A percentile compares a stretch with the other conserved stretches of the same genome.
Evolutionary conservation across 64 coral and sea anemone genomes (phyloP).

Genomic region (Catalaphyllia jardinei): DNA sequence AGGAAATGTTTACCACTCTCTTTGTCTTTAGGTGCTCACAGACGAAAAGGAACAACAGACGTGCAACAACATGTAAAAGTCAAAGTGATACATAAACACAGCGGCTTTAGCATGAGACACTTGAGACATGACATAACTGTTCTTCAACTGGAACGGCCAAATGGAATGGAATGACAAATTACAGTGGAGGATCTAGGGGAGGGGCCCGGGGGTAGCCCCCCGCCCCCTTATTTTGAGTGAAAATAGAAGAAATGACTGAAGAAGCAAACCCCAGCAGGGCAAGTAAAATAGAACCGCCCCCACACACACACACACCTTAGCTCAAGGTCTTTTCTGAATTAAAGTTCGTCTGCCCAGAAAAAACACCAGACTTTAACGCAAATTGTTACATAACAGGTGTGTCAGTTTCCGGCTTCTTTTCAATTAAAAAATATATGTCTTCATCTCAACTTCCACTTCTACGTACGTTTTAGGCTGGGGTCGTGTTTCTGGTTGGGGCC

Average conservation of each 20-base stretch:
- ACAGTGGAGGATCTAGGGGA: too few species aligned
- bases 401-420: too few species aligned
- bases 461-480: slow-evolving; percentile 56
- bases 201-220: too few species aligned
- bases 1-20: too few species aligned
- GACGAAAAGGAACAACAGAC: slow-evolving; percentile 5
- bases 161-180: slow-evolving; percentile 36
- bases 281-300: too few species aligned
- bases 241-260: too few species aligned
- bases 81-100: slow-evolving; percentile 39
- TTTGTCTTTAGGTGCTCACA: slow-evolving; percentile 38
- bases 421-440: too few species aligned
- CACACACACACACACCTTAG: too few species aligned
- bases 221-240: too few species aligned
- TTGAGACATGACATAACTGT: slow-evolving; percentile 63
- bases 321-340: too few species aligned
- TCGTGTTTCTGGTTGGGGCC: slow-evolving; percentile 19
- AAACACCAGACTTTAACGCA: slow-evolving; percentile 9
- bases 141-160: slow-evolving; percentile 60
- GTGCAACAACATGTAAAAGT: slow-evolving; percentile 47
- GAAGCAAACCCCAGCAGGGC: too few species aligned
- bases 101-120: slow-evolving; percentile 50
- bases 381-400: slow-evolving; percentile 72
- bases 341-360: slow-evolving; percentile 58
- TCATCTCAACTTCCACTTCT: not conserved